phyloP scores from a whole-genome alignment of 1,140 invertebrate species.

The Penaeus chinensis region DNA sequence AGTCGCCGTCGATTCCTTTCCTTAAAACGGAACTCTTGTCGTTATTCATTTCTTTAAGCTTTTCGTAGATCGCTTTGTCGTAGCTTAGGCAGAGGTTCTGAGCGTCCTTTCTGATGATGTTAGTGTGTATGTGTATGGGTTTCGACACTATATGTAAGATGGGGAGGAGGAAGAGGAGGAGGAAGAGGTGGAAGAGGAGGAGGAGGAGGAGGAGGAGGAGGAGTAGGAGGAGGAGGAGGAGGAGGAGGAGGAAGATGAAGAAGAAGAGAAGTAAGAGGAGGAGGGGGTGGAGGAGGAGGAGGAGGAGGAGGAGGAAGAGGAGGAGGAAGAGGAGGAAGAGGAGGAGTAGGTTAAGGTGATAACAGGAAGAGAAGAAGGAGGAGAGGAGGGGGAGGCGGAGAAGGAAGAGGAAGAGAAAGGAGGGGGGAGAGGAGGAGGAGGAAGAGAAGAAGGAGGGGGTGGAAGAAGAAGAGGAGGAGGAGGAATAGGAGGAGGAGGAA shows the following conservation, averaged over 20 bases:
- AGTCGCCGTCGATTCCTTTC: too few species aligned
- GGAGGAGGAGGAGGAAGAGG: conserved; percentile 1
- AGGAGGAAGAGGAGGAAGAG: background rate
- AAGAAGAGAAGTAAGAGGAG: background rate
- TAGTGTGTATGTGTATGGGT: too few species aligned
- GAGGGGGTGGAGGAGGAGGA: background rate
- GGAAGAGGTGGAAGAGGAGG: background rate
- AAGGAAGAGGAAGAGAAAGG: background rate
- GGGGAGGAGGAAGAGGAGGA: background rate
- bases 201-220: background rate
- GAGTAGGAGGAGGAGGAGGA: background rate
- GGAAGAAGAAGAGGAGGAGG: background rate
- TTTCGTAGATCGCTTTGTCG: too few species aligned
- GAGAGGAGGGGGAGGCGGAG: background rate
- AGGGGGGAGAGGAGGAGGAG: background rate
- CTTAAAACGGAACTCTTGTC: too few species aligned
- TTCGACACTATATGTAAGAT: background rate
- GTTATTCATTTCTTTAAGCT: too few species aligned
- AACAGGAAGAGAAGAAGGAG: background rate
- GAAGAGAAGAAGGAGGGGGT: background rate
- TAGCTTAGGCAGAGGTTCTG: too few species aligned
- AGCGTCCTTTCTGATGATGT: too few species aligned
- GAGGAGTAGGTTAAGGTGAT: background rate
- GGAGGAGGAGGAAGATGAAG: background rate
- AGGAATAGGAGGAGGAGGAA: background rate